Evolutionary conservation across 2,113 vertebrate species (phyloP).

Genomic region (Planiliza haematocheilus): DNA sequence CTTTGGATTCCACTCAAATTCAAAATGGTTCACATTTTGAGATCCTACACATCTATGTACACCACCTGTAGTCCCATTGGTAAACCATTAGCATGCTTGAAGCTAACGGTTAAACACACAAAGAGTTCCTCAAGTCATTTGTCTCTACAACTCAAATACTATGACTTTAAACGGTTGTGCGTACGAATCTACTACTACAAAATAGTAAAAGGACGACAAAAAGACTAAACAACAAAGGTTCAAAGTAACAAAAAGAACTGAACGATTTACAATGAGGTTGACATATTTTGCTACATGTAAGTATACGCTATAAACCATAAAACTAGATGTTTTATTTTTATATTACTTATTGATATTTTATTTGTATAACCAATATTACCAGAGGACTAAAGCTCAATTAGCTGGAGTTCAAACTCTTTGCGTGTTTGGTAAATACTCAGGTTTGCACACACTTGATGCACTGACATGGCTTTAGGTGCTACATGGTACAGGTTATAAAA

Average conservation of each 20-base stretch:
- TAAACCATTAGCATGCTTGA: constrained; percentile 14
- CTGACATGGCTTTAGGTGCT: constrained; percentile 1
- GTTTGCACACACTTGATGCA: not conserved
- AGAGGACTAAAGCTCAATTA: no score
- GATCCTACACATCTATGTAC: not conserved
- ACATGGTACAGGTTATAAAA: constrained; percentile 9
- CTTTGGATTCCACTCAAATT: constrained; percentile 50
- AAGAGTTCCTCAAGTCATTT: not conserved
- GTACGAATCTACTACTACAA: not conserved
- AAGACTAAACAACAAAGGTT: not conserved
- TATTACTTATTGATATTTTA: no score
- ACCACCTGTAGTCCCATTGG: not conserved
- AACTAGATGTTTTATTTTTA: no score
- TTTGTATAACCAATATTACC: no score
- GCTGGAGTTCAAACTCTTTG: not conserved
- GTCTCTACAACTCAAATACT: not conserved
- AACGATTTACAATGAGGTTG: not conserved
- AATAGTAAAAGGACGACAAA: not conserved
- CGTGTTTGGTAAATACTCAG: not conserved
- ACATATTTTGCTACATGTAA: not conserved
- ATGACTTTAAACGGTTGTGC: not conserved
- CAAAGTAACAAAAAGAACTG: not conserved
- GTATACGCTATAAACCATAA: no score
- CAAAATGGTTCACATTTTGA: constrained; percentile 18
- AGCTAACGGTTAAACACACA: not conserved